These are phyloP conservation scores for Hyla sarda DNA, from an alignment of 2,113 vertebrate genomes.

Conservation along the genomic window DNA sequence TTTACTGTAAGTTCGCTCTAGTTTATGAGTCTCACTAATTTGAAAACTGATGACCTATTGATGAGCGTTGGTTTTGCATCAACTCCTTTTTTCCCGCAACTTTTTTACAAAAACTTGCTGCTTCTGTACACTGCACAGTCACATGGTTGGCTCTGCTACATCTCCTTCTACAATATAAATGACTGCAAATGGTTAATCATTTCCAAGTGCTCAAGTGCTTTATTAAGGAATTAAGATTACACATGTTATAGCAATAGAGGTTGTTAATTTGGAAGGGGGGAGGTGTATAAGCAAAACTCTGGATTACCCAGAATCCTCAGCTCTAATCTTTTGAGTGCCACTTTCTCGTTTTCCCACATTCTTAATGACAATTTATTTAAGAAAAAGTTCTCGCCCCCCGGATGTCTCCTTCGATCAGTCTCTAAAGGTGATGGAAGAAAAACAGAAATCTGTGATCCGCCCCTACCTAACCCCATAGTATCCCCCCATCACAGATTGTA, in stretches of 20 bases:
- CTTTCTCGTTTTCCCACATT: slow-evolving; percentile 13
- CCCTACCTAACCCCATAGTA: no score
- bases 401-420: neutral
- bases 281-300: neutral
- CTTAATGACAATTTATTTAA: neutral
- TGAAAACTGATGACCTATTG: neutral
- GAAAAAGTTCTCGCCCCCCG: neutral
- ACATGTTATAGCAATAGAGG: neutral
- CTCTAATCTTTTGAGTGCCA: slow-evolving; percentile 12
- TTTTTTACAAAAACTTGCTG: no score
- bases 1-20: no score
- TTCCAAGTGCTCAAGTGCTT: no score
- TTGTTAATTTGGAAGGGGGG: neutral
- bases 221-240: neutral
- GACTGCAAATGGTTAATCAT: neutral
- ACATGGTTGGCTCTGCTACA: neutral
- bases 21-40: neutral
- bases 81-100: no score
- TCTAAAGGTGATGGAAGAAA: neutral
- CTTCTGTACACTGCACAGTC: no score
- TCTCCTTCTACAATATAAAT: neutral
- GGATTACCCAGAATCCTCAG: slow-evolving; percentile 22
- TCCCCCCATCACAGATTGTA: no score
- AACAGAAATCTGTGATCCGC: no score
- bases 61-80: no score